Percentiles rank a stretch among this genome's conserved stretches.
Evolutionary conservation across 2,888 invertebrate species (phyloP).

Genomic region (Caenorhabditis afra): DNA sequence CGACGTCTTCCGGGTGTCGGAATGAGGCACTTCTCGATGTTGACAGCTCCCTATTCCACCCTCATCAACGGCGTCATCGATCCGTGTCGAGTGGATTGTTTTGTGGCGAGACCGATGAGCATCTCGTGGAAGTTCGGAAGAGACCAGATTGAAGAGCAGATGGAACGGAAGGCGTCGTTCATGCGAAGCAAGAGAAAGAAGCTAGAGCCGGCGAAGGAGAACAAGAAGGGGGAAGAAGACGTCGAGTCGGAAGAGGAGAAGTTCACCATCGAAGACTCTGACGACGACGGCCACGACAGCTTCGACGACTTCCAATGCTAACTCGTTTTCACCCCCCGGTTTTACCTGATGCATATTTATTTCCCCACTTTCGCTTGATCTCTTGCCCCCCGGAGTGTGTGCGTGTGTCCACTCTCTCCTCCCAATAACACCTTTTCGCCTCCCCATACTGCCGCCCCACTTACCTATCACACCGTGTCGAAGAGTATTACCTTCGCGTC

Average conservation of each 20-base stretch:
- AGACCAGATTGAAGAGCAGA: slow-evolving; percentile 30
- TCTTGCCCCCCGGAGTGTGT: no score
- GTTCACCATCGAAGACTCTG: slow-evolving; percentile 51
- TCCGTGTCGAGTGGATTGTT: slow-evolving; percentile 15
- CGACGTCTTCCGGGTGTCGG: slow-evolving; percentile 35
- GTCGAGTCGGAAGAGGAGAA: slow-evolving; percentile 39
- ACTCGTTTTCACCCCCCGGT: neutral
- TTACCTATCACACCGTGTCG: no score
- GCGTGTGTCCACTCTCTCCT: no score
- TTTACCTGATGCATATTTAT: no score
- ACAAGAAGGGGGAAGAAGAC: neutral
- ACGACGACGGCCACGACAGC: slow-evolving; percentile 48
- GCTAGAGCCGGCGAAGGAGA: neutral
- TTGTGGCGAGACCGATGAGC: slow-evolving; percentile 37
- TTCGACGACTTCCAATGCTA: slow-evolving; percentile 40
- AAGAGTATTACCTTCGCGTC: no score
- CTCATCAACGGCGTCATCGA: slow-evolving; percentile 30
- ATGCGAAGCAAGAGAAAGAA: neutral
- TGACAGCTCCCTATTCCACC: slow-evolving; percentile 27
- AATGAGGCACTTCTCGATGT: slow-evolving; percentile 13
- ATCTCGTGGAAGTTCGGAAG: slow-evolving; percentile 41
- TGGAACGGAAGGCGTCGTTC: slow-evolving; percentile 12
- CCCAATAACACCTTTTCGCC: no score
- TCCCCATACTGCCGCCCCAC: no score
- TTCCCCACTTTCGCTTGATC: no score